phyloP scores from a whole-genome alignment of 2,797 vertebrate genomes.

The Pantherophis alleghaniensis region DNA sequence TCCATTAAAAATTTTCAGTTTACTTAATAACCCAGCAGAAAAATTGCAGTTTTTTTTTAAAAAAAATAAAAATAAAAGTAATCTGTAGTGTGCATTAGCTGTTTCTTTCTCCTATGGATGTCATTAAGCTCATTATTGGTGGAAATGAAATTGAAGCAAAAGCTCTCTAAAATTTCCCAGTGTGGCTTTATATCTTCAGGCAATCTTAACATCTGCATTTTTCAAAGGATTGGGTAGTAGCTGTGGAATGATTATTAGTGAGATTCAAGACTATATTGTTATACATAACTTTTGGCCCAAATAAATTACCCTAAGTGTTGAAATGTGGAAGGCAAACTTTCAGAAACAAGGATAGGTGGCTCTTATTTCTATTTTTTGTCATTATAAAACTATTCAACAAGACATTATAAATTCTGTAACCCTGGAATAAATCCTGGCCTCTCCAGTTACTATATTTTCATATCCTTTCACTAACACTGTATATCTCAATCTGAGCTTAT shows the following conservation, averaged over 20 bases:
- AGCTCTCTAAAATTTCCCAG: conserved; percentile 30
- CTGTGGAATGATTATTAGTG: background rate
- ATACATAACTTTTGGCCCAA: background rate
- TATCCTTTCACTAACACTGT: conserved; percentile 8
- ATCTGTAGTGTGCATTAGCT: background rate
- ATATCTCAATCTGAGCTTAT: conserved; percentile 36
- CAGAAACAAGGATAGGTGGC: conserved; percentile 20
- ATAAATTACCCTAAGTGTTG: conserved; percentile 40
- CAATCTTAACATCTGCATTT: conserved; percentile 45
- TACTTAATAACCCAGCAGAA: background rate
- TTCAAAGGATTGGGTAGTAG: background rate
- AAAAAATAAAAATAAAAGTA: background rate
- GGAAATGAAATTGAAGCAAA: conserved; percentile 14
- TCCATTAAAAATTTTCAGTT: background rate
- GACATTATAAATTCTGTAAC: conserved; percentile 33
- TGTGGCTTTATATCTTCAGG: conserved; percentile 39
- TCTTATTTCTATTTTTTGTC: background rate
- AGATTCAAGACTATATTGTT: background rate
- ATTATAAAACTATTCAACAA: conserved; percentile 15
- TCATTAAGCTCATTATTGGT: conserved; percentile 4
- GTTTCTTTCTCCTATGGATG: background rate
- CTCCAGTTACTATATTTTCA: conserved; percentile 31
- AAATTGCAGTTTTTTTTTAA: background rate
- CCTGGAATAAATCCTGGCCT: background rate
- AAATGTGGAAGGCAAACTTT: conserved; percentile 42